A percentile compares a stretch with the other conserved stretches of the same genome.
Conservation (phyloP, 1,140 invertebrate genomes). For the Druon quercuslanigerum region DNA sequence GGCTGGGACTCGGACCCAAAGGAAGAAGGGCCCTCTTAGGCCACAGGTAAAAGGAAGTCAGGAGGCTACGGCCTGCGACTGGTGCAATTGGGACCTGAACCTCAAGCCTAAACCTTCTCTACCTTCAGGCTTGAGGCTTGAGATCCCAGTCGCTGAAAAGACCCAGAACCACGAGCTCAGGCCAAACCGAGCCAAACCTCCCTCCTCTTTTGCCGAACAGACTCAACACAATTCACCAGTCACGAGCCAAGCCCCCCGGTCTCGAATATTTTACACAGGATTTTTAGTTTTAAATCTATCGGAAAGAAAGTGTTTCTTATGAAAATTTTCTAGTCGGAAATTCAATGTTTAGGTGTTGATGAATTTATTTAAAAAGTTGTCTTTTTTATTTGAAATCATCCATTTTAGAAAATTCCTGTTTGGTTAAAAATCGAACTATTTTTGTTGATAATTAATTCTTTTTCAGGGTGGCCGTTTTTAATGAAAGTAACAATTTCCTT, state of each 20-base stretch:
- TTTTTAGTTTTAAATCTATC: constrained; percentile 3
- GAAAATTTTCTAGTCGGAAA: neutral
- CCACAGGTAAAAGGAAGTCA: constrained; percentile 69
- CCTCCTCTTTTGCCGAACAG: constrained; percentile 44
- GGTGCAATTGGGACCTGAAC: too few species aligned
- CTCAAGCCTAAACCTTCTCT: too few species aligned
- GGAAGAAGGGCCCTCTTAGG: constrained; percentile 62
- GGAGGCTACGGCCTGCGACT: constrained; percentile 36
- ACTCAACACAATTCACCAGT: constrained; percentile 40
- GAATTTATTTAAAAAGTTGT: too few species aligned
- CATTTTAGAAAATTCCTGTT: too few species aligned
- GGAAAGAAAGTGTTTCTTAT: neutral
- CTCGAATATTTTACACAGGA: constrained; percentile 1
- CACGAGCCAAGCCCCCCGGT: constrained; percentile 13
- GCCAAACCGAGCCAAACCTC: too few species aligned
- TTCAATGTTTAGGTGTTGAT: neutral
- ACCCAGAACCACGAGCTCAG: constrained; percentile 69
- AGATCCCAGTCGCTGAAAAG: constrained; percentile 52
- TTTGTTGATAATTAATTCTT: too few species aligned
- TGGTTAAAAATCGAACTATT: too few species aligned
- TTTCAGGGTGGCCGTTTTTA: too few species aligned
- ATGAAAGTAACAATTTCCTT: too few species aligned
- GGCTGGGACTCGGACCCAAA: constrained; percentile 50
- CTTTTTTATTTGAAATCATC: too few species aligned
- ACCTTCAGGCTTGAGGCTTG: too few species aligned